phyloP scores from a whole-genome alignment of 2,888 invertebrate genomes.

The Girardia tigrina region DNA sequence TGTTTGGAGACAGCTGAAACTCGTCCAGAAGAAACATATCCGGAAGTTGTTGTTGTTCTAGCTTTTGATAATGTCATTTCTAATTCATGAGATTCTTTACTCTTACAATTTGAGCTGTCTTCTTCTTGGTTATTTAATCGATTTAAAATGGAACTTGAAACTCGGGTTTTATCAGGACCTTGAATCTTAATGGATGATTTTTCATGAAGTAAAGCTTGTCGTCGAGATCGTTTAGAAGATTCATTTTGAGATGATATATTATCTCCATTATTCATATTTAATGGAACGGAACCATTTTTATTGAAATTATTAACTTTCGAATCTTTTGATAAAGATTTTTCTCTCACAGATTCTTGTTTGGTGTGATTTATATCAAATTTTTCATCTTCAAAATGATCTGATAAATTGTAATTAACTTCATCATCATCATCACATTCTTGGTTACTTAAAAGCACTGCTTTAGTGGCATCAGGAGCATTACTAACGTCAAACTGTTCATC shows the following conservation, averaged over 20 bases:
- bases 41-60: neutral
- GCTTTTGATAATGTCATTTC: conserved; percentile 18
- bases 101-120: conserved; percentile 23
- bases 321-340: neutral
- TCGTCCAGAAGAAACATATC: neutral
- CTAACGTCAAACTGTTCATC: conserved; percentile 35
- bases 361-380: conserved; percentile 16
- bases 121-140: conserved; percentile 12
- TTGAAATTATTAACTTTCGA: neutral
- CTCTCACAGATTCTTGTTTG: neutral
- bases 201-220: neutral
- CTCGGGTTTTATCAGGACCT: conserved; percentile 2
- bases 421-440: conserved; percentile 19
- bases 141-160: neutral
- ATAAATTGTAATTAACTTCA: neutral
- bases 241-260: neutral
- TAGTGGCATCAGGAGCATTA: conserved; percentile 35
- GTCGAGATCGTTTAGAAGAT: neutral
- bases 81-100: conserved; percentile 12
- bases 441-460: conserved; percentile 28
- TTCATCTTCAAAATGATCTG: conserved; percentile 29
- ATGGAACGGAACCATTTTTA: neutral
- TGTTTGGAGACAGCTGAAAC: neutral
- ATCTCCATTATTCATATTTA: conserved; percentile 6
- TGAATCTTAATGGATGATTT: neutral